Evolutionary conservation across 2,113 vertebrate species (phyloP).

Genomic region (Ascaphus truei): DNA sequence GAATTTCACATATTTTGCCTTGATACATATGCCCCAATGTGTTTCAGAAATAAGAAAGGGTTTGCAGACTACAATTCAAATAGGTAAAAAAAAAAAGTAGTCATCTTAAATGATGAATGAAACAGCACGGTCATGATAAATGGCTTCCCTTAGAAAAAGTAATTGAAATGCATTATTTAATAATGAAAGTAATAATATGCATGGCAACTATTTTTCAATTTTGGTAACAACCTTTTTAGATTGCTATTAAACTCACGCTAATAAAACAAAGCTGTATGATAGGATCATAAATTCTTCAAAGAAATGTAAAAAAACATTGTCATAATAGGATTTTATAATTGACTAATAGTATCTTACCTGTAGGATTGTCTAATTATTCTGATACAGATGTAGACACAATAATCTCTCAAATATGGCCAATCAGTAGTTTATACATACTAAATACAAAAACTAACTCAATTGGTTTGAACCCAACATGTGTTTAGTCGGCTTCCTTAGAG

Average conservation of each 20-base stretch:
- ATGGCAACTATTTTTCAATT: constrained; percentile 17
- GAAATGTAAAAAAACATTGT: too few species aligned
- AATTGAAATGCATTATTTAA: constrained; percentile 27
- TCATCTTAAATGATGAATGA: not conserved
- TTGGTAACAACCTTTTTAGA: constrained; percentile 29
- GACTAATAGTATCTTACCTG: too few species aligned
- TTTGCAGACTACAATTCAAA: not conserved
- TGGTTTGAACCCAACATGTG: too few species aligned
- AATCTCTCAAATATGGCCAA: too few species aligned
- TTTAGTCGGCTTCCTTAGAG: too few species aligned
- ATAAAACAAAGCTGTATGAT: constrained; percentile 1
- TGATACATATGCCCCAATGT: too few species aligned
- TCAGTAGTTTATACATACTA: too few species aligned
- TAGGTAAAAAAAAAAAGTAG: not conserved
- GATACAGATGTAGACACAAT: too few species aligned
- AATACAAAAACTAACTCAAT: too few species aligned
- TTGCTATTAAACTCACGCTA: constrained; percentile 25
- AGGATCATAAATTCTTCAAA: constrained; percentile 5
- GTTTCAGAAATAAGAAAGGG: not conserved
- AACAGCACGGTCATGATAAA: not conserved
- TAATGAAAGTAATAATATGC: constrained; percentile 6
- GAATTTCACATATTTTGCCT: too few species aligned
- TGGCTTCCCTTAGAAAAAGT: not conserved
- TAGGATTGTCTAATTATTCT: too few species aligned
- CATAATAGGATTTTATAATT: too few species aligned